Conservation (phyloP, 2,113 vertebrate species). For the Limnothrissa miodon region DNA sequence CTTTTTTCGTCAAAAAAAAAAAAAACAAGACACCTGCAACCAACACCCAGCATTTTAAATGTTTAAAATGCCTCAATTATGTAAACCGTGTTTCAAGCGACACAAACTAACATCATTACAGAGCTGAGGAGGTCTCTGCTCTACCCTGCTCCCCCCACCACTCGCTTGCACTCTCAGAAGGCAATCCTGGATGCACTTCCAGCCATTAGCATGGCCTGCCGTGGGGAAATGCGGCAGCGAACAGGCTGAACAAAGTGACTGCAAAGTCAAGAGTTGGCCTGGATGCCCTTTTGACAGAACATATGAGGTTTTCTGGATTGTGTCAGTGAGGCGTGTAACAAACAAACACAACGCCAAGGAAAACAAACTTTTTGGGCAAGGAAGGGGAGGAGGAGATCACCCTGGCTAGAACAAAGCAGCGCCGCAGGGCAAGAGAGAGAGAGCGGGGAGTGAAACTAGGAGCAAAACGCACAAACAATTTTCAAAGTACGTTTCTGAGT, state of each 20-base stretch:
- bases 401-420: neutral
- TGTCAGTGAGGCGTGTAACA: neutral
- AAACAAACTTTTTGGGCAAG: neutral
- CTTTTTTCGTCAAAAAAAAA: neutral
- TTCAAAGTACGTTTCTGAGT: constrained; percentile 11
- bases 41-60: constrained; percentile 47
- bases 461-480: neutral
- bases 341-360: neutral
- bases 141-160: neutral
- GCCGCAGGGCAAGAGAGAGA: neutral
- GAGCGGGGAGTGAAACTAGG: neutral
- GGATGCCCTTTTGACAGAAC: neutral
- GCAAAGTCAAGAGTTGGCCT: constrained; percentile 5
- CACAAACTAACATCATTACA: neutral
- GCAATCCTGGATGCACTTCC: neutral
- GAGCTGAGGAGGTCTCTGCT: neutral
- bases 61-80: constrained; percentile 24
- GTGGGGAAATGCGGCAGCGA: neutral
- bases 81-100: no score
- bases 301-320: neutral
- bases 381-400: neutral
- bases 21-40: constrained; percentile 35
- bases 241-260: constrained; percentile 3
- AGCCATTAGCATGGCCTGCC: neutral
- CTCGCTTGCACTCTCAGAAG: neutral